A percentile compares a stretch with the other conserved stretches of the same genome.
Conservation (phyloP, 2,113 vertebrate species). For the Hippolais icterina region DNA sequence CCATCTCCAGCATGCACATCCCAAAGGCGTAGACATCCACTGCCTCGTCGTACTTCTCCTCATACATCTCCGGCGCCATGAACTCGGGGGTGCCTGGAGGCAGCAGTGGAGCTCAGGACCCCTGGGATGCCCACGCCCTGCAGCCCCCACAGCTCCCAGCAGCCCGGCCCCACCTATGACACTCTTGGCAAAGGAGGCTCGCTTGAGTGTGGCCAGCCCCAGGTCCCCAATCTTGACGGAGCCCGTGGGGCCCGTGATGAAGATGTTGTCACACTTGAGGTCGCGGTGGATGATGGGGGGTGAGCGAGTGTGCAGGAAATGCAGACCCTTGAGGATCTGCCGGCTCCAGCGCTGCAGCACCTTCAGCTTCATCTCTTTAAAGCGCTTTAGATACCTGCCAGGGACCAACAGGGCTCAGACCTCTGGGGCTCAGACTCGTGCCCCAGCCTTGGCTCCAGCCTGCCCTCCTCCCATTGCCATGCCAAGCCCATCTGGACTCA, state of each 20-base stretch:
- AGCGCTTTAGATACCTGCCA: conserved; percentile 90
- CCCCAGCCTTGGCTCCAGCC: background rate
- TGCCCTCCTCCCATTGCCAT: accelerated
- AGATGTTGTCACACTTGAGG: conserved; percentile 98
- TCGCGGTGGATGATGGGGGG: conserved; percentile 97
- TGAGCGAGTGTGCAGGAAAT: conserved; percentile 93
- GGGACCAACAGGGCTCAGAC: background rate
- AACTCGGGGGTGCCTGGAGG: conserved; percentile 94
- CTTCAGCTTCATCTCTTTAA: conserved; percentile 97
- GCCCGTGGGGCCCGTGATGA: conserved; percentile 95
- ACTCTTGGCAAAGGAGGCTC: conserved; percentile 98
- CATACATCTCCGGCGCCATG: conserved; percentile 99
- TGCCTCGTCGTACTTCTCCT: conserved; percentile 96
- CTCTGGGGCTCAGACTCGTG: accelerated
- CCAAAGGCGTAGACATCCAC: conserved; percentile 98
- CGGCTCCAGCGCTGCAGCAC: conserved; percentile 93
- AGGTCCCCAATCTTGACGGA: conserved; percentile 97
- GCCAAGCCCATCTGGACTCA: accelerated
- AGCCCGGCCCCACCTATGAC: conserved; percentile 82
- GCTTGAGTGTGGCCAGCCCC: conserved; percentile 93
- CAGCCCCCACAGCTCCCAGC: accelerated
- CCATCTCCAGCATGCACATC: conserved; percentile 99
- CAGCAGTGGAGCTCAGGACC: background rate
- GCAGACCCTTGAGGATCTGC: conserved; percentile 94
- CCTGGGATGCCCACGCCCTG: accelerated